Percentiles rank a stretch among this genome's conserved stretches.
These are phyloP conservation scores for Liparis tanakae DNA, from an alignment of 2,797 vertebrate genomes.

Conservation along the genomic window DNA sequence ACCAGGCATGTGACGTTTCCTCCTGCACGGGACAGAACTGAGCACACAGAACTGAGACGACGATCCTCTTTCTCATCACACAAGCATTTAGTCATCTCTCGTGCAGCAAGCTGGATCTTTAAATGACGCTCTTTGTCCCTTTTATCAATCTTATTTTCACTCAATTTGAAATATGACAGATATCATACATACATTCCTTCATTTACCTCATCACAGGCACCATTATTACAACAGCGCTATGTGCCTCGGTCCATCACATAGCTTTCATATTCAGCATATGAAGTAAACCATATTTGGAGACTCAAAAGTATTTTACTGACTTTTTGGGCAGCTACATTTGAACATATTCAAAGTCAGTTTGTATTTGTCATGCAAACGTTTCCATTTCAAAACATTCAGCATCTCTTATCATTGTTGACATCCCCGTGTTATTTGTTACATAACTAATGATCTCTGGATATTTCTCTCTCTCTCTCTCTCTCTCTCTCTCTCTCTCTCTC, in stretches of 20 bases:
- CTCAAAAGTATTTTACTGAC: no score
- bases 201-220: no score
- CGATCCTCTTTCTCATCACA: neutral
- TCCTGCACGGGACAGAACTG: neutral
- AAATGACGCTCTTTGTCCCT: no score
- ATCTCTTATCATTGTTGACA: slow-evolving; percentile 42
- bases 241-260: no score
- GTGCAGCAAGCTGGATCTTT: no score
- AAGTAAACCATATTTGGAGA: no score
- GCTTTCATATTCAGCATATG: no score
- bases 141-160: neutral
- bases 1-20: neutral
- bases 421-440: slow-evolving; percentile 24
- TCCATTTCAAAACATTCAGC: slow-evolving; percentile 3
- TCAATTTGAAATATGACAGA: neutral
- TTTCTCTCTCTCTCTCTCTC: neutral
- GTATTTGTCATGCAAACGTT: neutral
- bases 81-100: neutral
- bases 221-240: no score
- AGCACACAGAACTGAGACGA: slow-evolving; percentile 20
- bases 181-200: no score
- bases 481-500: neutral
- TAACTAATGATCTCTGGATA: neutral
- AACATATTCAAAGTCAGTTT: no score
- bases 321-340: no score